Base-by-base conservation (phyloP, 2,888 invertebrate species). In the Coleophora deauratella region DNA sequence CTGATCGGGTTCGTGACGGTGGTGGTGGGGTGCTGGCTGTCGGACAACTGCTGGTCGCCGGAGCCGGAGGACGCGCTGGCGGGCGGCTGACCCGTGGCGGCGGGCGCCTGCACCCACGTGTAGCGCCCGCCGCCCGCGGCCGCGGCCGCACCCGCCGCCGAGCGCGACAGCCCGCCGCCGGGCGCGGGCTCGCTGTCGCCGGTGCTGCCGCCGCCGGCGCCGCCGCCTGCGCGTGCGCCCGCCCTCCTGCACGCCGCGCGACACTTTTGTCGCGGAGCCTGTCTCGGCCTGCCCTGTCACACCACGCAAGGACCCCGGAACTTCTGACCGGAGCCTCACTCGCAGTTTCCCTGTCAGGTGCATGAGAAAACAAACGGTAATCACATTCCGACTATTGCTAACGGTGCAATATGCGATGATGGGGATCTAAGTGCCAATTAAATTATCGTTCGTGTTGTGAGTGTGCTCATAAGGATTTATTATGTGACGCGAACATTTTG, bases 31-130 rank as follows among this genome's bases (percentile, higher is more conserved):
- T 92, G 91, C 77, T 92, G 91, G 91, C 82, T 92, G 43, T 91
- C 91, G 31, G 91, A 92, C 88, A 92, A 91, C 81, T 91, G 91
- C 73, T 92, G 91, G 91, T 91, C 91, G 41, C 91, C 91, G 52
- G 91, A 91, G 69, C 91, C 91, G 43, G 90, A 91, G 62, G 88
- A 88, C 62, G 78, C 86, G 44, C 76, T 90, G 61, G 89, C 90
- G 58, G 87, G 90, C 67, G 91, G 91, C 79, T 91, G 91, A 91
- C 90, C 89, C 86, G 85, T 86, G 72, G 80, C 82, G 88, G 86
- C 88, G 86, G 88, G 88, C 81, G 86, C 76, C 58, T 87, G 88
- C 80, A 82, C 86, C 71, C 85, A 82, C 67, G 86, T 86, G 78
- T 85, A 86, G 85, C 82, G 80, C 79, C 78, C 78, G 78, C 82